phyloP scores from a whole-genome alignment of 2,797 vertebrate species.

The Menidia menidia region DNA sequence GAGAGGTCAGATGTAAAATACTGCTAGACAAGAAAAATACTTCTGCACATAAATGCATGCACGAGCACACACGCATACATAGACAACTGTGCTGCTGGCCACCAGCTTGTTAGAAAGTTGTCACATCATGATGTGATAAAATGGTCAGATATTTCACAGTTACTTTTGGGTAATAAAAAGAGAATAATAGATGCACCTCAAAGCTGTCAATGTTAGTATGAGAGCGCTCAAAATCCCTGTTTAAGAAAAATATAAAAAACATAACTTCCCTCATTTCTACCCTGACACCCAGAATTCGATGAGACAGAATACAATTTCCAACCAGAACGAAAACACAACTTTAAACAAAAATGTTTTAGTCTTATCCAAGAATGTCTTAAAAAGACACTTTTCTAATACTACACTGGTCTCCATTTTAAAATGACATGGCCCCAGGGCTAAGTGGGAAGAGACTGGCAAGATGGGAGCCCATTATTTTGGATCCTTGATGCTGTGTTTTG shows the following conservation, averaged over 20 bases:
- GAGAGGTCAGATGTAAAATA: conserved; percentile 46
- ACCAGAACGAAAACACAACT: too few species aligned
- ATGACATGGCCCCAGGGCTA: too few species aligned
- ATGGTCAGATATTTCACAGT: conserved; percentile 16
- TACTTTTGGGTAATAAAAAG: conserved; percentile 27
- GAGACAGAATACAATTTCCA: too few species aligned
- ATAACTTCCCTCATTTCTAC: background rate
- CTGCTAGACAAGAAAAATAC: conserved; percentile 22
- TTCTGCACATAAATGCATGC: too few species aligned
- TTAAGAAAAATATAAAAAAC: conserved; percentile 20
- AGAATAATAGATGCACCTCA: conserved; percentile 20
- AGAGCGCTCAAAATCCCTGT: conserved; percentile 5
- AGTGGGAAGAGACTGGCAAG: too few species aligned
- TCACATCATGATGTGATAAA: conserved; percentile 25
- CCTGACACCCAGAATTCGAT: too few species aligned
- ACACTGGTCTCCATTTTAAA: conserved; percentile 10
- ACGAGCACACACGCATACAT: conserved; percentile 1
- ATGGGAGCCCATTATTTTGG: too few species aligned
- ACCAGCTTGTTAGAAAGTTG: conserved; percentile 46
- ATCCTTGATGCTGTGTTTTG: too few species aligned
- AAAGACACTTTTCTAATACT: background rate
- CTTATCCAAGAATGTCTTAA: too few species aligned
- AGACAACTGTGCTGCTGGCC: background rate
- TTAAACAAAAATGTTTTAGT: too few species aligned
- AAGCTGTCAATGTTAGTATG: conserved; percentile 10